phyloP scores from a whole-genome alignment of 1,140 invertebrate genomes.

The Heterodera schachtii region DNA sequence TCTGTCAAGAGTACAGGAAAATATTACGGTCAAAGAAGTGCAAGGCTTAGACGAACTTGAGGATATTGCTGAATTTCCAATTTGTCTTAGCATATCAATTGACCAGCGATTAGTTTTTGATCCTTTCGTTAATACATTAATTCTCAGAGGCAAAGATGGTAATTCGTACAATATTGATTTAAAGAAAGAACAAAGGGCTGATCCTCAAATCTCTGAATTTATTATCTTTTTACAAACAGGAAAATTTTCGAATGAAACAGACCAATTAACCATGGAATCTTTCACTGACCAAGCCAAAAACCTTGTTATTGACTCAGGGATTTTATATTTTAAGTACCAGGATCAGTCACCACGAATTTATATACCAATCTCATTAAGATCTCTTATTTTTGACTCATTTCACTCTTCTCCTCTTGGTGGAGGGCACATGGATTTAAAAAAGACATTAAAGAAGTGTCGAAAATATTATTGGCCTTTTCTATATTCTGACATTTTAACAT shows the following conservation, averaged over 20 bases:
- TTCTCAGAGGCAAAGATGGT: not conserved
- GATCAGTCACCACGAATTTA: conserved; percentile 32
- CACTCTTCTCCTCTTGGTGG: conserved; percentile 27
- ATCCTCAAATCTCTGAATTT: not conserved
- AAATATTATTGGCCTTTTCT: conserved; percentile 18
- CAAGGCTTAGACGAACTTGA: not conserved
- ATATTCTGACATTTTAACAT: conserved; percentile 5
- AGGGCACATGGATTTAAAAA: conserved; percentile 19
- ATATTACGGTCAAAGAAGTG: not conserved
- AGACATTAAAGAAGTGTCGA: conserved; percentile 20
- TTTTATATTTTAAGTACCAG: conserved; percentile 27
- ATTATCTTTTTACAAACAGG: not conserved
- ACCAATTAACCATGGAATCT: not conserved
- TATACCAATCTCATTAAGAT: conserved; percentile 14
- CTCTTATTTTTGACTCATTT: not conserved
- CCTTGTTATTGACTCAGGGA: not conserved
- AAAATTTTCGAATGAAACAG: conserved; percentile 17
- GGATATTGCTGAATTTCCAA: not conserved
- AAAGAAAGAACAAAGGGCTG: not conserved
- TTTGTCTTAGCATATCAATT: not conserved
- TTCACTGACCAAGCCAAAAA: conserved; percentile 22
- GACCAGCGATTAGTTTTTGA: not conserved
- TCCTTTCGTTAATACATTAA: not conserved
- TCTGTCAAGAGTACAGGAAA: not conserved
- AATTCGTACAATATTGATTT: not conserved